Evolutionary conservation across 2,888 invertebrate species (phyloP).

Genomic region (Bombylius discolor): DNA sequence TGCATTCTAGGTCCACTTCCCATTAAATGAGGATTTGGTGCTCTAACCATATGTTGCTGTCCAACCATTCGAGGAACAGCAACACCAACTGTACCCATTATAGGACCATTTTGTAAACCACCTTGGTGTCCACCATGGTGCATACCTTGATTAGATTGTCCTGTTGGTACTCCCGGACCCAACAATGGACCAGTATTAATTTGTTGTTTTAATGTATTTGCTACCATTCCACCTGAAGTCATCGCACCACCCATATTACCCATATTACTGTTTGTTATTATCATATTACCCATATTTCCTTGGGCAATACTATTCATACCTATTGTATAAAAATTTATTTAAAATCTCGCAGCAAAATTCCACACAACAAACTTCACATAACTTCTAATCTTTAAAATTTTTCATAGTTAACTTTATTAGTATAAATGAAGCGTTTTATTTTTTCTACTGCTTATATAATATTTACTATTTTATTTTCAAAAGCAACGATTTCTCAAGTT

Average conservation of each 20-base stretch:
- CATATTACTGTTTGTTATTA: conserved; percentile 66
- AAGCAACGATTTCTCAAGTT: too few species aligned
- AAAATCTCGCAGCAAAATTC: too few species aligned
- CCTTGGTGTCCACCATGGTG: conserved; percentile 32
- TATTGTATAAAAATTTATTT: conserved; percentile 17
- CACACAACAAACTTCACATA: too few species aligned
- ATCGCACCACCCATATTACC: conserved; percentile 50
- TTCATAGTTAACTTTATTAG: too few species aligned
- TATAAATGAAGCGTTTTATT: too few species aligned
- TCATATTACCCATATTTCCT: conserved; percentile 55
- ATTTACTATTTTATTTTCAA: too few species aligned
- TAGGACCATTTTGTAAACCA: conserved; percentile 67
- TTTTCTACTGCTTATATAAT: too few species aligned
- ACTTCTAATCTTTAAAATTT: too few species aligned
- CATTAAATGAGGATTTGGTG: conserved; percentile 36
- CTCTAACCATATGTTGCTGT: conserved; percentile 30
- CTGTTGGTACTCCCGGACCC: conserved; percentile 16
- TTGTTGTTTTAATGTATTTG: conserved; percentile 62
- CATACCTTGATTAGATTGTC: conserved; percentile 26
- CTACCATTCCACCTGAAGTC: conserved; percentile 57
- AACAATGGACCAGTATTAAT: conserved; percentile 37
- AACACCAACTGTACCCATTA: conserved; percentile 39
- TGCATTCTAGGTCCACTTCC: conserved; percentile 46
- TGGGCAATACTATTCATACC: conserved; percentile 51
- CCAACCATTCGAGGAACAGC: conserved; percentile 30